A percentile compares a stretch with the other conserved stretches of the same genome.
Conservation (phyloP, 2,888 invertebrate genomes). For the Athetis lepigone region DNA sequence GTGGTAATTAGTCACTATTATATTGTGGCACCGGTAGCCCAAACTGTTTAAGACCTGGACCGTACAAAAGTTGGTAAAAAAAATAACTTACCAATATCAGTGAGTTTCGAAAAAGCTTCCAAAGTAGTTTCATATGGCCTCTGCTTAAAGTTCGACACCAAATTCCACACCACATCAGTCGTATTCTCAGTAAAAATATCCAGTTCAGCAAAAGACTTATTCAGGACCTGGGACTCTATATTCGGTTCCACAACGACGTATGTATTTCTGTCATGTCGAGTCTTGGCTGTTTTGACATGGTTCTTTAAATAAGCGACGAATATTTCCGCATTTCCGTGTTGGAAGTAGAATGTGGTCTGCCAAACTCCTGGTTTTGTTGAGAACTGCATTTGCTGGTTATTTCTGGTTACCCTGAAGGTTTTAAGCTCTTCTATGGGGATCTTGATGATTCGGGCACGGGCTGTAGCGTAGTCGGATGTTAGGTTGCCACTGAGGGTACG, state of each 20-base stretch:
- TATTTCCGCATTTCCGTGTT: slow-evolving; percentile 95
- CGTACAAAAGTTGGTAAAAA: no score
- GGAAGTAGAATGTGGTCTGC: slow-evolving; percentile 96
- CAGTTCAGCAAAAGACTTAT: slow-evolving; percentile 96
- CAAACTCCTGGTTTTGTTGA: slow-evolving; percentile 89
- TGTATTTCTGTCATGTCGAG: slow-evolving; percentile 92
- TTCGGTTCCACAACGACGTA: slow-evolving; percentile 92
- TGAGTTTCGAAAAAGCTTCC: slow-evolving; percentile 96
- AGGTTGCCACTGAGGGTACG: slow-evolving; percentile 91
- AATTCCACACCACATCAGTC: slow-evolving; percentile 92
- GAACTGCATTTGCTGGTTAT: slow-evolving; percentile 86
- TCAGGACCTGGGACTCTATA: slow-evolving; percentile 92
- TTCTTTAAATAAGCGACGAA: slow-evolving; percentile 92
- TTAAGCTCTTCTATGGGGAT: slow-evolving; percentile 84
- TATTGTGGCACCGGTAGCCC: no score
- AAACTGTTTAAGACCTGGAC: no score
- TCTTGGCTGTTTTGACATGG: slow-evolving; percentile 92
- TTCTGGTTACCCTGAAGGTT: slow-evolving; percentile 81
- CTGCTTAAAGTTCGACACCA: slow-evolving; percentile 87
- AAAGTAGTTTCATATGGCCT: slow-evolving; percentile 95
- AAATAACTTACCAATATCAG: slow-evolving; percentile 92
- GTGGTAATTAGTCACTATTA: no score
- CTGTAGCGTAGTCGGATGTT: slow-evolving; percentile 85
- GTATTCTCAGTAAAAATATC: slow-evolving; percentile 94
- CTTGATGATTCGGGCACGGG: slow-evolving; percentile 83